These are phyloP conservation scores for Anguilla obscura DNA, from an alignment of 2,797 vertebrate genomes.

Conservation along the genomic window DNA sequence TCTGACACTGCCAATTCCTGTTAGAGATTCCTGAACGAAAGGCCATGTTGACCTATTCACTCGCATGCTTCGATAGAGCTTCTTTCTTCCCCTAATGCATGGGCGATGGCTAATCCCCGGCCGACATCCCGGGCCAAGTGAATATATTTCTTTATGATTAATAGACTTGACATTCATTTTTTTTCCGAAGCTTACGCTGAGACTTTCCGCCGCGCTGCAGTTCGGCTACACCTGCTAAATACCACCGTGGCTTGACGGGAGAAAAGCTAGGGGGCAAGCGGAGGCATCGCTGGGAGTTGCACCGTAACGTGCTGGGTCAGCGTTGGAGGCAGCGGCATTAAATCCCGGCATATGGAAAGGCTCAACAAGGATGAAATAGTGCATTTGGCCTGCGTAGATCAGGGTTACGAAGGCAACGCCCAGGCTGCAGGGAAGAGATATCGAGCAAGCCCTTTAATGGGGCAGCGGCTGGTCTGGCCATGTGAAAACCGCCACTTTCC, in stretches of 20 bases:
- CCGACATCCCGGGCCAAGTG: slow-evolving; percentile 62
- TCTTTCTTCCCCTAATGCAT: slow-evolving; percentile 48
- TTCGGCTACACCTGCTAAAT: slow-evolving; percentile 70
- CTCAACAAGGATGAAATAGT: slow-evolving; percentile 48
- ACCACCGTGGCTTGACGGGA: slow-evolving; percentile 71
- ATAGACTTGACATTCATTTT: slow-evolving; percentile 74
- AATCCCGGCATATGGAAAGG: slow-evolving; percentile 43
- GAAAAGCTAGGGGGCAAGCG: slow-evolving; percentile 64
- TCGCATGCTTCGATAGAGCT: slow-evolving; percentile 63
- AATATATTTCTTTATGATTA: slow-evolving; percentile 70
- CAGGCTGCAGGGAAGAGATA: slow-evolving; percentile 48
- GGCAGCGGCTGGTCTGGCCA: slow-evolving; percentile 42
- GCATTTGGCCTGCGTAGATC: slow-evolving; percentile 50
- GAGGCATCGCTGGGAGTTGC: slow-evolving; percentile 58
- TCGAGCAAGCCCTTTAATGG: slow-evolving; percentile 38
- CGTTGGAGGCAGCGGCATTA: slow-evolving; percentile 33
- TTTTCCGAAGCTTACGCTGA: slow-evolving; percentile 64
- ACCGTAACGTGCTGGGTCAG: slow-evolving; percentile 38
- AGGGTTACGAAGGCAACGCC: slow-evolving; percentile 45
- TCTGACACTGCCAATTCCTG: slow-evolving; percentile 57
- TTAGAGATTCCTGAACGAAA: slow-evolving; percentile 59
- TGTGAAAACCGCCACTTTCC: slow-evolving; percentile 42
- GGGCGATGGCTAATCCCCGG: slow-evolving; percentile 63
- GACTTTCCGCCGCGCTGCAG: slow-evolving; percentile 49
- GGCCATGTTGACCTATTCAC: slow-evolving; percentile 67